Percentiles rank a stretch among this genome's conserved stretches.
Evolutionary conservation across 2,797 vertebrate species (phyloP).

Genomic region (Sibirionetta formosa): DNA sequence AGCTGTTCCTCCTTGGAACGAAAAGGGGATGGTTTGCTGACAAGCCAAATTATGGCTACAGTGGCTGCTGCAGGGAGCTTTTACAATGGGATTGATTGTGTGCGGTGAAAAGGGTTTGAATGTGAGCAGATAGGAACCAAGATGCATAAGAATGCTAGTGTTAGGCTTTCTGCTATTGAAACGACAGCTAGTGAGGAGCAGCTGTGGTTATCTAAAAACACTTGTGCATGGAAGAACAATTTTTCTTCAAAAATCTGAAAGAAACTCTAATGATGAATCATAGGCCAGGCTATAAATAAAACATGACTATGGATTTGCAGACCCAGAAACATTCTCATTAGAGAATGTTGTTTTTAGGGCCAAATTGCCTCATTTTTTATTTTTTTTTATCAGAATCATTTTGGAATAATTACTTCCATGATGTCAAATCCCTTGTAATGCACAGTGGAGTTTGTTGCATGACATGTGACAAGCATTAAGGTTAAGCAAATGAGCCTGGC

Average conservation of each 20-base stretch:
- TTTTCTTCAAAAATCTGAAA: constrained; percentile 82
- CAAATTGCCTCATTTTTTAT: constrained; percentile 74
- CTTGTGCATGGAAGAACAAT: constrained; percentile 53
- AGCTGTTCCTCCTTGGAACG: constrained; percentile 20
- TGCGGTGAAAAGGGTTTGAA: constrained; percentile 60
- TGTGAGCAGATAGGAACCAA: constrained; percentile 69
- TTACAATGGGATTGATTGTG: constrained; percentile 76
- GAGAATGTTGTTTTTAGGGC: constrained; percentile 74
- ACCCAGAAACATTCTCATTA: constrained; percentile 81
- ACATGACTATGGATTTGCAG: constrained; percentile 78
- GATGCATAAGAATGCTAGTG: constrained; percentile 62
- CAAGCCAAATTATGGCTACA: background rate
- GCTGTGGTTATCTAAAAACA: constrained; percentile 80
- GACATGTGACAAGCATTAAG: constrained; percentile 19
- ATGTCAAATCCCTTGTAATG: constrained; percentile 69
- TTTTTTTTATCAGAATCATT: constrained; percentile 52
- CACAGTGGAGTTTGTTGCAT: constrained; percentile 41
- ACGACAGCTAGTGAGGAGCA: constrained; percentile 71
- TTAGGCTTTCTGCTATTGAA: constrained; percentile 74
- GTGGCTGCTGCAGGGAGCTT: constrained; percentile 47
- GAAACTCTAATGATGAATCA: constrained; percentile 83
- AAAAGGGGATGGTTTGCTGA: constrained; percentile 65
- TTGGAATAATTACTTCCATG: constrained; percentile 76
- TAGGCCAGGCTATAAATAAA: constrained; percentile 82
- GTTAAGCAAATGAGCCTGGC: constrained; percentile 41